Percentiles rank a stretch among this genome's conserved stretches.
phyloP scores from a whole-genome alignment of 2,113 vertebrate species.

The Vicugna pacos region DNA sequence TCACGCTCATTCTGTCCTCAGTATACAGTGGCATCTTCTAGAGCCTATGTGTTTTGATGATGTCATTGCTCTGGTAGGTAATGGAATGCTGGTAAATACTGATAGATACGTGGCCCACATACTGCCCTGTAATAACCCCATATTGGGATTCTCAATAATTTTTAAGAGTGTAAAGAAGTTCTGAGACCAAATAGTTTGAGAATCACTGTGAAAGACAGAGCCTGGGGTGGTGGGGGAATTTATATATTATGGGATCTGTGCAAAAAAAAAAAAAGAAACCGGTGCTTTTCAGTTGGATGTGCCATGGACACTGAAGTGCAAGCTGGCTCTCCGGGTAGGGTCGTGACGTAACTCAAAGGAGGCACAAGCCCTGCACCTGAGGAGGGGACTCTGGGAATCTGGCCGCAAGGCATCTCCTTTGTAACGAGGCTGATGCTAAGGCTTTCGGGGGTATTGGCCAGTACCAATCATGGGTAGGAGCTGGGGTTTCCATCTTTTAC shows the following conservation, averaged over 20 bases:
- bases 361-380: not conserved
- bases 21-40: not conserved
- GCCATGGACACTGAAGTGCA: not conserved
- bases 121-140: too few relatives aligned
- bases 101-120: not conserved
- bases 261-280: not conserved
- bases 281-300: not conserved
- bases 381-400: not conserved
- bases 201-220: not conserved
- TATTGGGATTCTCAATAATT: not conserved
- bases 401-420: not conserved
- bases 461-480: not conserved
- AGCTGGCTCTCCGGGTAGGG: not conserved
- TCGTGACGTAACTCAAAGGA: not conserved
- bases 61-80: not conserved
- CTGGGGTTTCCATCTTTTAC: not conserved
- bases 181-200: not conserved
- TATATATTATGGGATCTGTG: not conserved
- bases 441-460: not conserved
- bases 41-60: not conserved
- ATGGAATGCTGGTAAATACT: not conserved
- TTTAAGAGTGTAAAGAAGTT: not conserved
- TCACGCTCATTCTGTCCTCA: not conserved
- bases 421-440: not conserved
- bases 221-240: not conserved